These are phyloP conservation scores for Telenomus remus DNA, from an alignment of 1,140 invertebrate genomes.

Conservation along the genomic window DNA sequence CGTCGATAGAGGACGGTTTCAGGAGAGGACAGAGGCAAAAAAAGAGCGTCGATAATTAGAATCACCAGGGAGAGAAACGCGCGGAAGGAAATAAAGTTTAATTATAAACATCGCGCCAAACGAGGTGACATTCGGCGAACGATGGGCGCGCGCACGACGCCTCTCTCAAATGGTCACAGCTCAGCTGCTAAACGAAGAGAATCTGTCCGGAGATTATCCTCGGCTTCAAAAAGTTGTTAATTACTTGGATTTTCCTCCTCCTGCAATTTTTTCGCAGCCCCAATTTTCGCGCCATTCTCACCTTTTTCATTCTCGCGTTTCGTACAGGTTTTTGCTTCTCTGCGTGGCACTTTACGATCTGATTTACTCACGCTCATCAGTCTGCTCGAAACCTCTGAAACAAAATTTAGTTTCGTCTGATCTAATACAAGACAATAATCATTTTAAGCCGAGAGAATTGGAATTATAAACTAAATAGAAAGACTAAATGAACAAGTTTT, in stretches of 20 bases:
- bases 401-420: too few species aligned
- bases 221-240: slow-evolving; percentile 76
- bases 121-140: slow-evolving; percentile 60
- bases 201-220: slow-evolving; percentile 75
- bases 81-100: slow-evolving; percentile 67
- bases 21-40: neutral
- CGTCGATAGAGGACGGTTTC: slow-evolving; percentile 32
- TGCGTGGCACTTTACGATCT: slow-evolving; percentile 17
- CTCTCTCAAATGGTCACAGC: slow-evolving; percentile 73
- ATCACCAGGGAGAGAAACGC: slow-evolving; percentile 65
- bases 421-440: too few species aligned
- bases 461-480: too few species aligned
- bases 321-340: neutral
- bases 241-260: slow-evolving; percentile 74
- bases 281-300: slow-evolving; percentile 42
- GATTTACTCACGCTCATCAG: slow-evolving; percentile 25
- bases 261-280: slow-evolving; percentile 55
- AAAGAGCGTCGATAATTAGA: slow-evolving; percentile 71
- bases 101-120: slow-evolving; percentile 70
- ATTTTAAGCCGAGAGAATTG: too few species aligned
- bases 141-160: slow-evolving; percentile 62
- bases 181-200: slow-evolving; percentile 75
- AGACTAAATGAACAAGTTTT: too few species aligned
- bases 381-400: slow-evolving; percentile 2
- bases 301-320: slow-evolving; percentile 7